Conservation (phyloP, 1,140 invertebrate genomes). For the Physella acuta region DNA sequence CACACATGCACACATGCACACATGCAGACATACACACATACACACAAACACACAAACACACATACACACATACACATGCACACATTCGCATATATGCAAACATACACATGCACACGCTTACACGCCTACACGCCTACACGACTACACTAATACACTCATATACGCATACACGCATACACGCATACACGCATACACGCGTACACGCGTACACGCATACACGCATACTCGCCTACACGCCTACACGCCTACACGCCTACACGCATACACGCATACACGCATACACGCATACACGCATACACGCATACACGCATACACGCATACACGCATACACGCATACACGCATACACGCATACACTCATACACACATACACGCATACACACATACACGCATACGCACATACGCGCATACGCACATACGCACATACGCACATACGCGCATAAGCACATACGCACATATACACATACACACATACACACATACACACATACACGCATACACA, state of each 20-base stretch:
- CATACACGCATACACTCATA: conserved; percentile 20
- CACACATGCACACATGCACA: conserved; percentile 3
- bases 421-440: conserved; percentile 30
- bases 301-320: conserved; percentile 11
- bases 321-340: conserved; percentile 14
- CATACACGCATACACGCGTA: conserved; percentile 6
- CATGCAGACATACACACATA: too few species aligned
- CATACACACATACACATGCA: conserved; percentile 3
- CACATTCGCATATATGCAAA: conserved; percentile 4
- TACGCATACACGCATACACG: conserved; percentile 1
- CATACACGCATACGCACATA: conserved; percentile 27
- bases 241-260: too few species aligned
- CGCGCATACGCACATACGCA: conserved; percentile 29
- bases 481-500: conserved; percentile 28
- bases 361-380: conserved; percentile 18
- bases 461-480: conserved; percentile 31
- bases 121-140: background rate
- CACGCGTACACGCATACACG: conserved; percentile 7
- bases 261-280: conserved; percentile 5
- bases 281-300: background rate
- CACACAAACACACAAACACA: too few species aligned
- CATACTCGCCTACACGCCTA: too few species aligned
- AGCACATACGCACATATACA: conserved; percentile 31
- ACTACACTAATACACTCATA: background rate
- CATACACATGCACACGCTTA: too few species aligned